Evolutionary conservation across 1,140 invertebrate genomes (phyloP).

Genomic region (Zaprionus gabonicus): DNA sequence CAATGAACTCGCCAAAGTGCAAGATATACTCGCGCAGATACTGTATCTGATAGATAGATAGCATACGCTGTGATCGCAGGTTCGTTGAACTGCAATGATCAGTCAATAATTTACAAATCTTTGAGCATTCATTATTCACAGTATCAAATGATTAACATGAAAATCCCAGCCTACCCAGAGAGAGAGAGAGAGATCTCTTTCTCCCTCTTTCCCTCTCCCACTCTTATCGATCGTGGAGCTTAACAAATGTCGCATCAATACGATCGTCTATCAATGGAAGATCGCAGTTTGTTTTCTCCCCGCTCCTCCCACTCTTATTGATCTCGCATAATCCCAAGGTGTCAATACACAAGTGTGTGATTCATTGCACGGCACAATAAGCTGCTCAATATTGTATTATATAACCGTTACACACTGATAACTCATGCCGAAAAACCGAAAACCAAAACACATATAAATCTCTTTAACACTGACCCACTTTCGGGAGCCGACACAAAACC

Average conservation of each 20-base stretch:
- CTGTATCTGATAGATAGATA: not conserved
- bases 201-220: not conserved
- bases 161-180: not conserved
- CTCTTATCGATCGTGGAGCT: not conserved
- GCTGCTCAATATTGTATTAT: constrained; percentile 48
- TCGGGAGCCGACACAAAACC: constrained; percentile 39
- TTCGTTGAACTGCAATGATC: constrained; percentile 4
- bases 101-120: constrained; percentile 36
- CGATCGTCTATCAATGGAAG: not conserved
- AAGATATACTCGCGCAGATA: not conserved
- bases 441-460: constrained; percentile 56
- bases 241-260: not conserved
- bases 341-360: constrained; percentile 37
- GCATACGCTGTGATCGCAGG: not conserved
- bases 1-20: constrained; percentile 49
- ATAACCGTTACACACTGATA: constrained; percentile 70
- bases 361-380: constrained; percentile 52
- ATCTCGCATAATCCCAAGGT: constrained; percentile 25
- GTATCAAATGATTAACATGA: constrained; percentile 19
- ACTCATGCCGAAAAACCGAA: constrained; percentile 53
- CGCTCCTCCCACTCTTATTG: not conserved
- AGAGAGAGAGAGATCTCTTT: not conserved
- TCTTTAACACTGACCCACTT: constrained; percentile 81
- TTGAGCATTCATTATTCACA: constrained; percentile 33
- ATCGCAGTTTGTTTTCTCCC: not conserved